Base-by-base conservation (phyloP, 92 coral and sea anemone genomes). In the Heteractis magnifica region DNA sequence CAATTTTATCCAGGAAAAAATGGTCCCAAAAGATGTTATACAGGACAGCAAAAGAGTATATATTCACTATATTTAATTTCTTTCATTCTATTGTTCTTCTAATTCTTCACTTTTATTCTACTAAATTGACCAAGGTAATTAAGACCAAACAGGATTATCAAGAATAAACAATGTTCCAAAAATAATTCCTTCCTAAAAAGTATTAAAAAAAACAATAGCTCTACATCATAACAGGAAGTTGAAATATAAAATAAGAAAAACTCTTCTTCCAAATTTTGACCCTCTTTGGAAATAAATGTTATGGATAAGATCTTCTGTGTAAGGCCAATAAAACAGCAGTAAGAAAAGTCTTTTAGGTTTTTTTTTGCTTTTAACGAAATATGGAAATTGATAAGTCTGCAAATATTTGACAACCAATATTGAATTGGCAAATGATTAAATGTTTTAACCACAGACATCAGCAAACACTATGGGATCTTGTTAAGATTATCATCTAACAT, bases 371-470 rank as follows among this genome's bases (percentile, higher is more conserved):
- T 68, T 65, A 19, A 68, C 4, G 6, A 26, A 26, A 68, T 3
- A 23, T 68, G 50, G 49, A 68, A 68, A 68, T 65, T 65, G 8
- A 6, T 12, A 9, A 49, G 4, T 51, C 16, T 51, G 48, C 13
- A 21, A 51, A 77, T 59, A 78, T 78, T 78, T 26, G 20, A 13
- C 55, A 50, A 79, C 49, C 7, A 65, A 64, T 70, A 68, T 49
- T 70, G 10, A 68, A 44, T 65, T 10, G 23, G 51, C 65, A 76
- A 52, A 23, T 81, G 74, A 21, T 81, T 80, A 65, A 80, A 64
- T 80, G 76, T 80, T 65, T 51, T 23, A 68, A 81, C 84, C 84
- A 81, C 84, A 81, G 77, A 70, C 55, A 71, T 51, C 84, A 81
- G 59, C n/a, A 48, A 20, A 64, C 77, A 81, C 84, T 62, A 81